Base-by-base conservation (phyloP, 2,797 vertebrate species). In the Tapirus indicus region DNA sequence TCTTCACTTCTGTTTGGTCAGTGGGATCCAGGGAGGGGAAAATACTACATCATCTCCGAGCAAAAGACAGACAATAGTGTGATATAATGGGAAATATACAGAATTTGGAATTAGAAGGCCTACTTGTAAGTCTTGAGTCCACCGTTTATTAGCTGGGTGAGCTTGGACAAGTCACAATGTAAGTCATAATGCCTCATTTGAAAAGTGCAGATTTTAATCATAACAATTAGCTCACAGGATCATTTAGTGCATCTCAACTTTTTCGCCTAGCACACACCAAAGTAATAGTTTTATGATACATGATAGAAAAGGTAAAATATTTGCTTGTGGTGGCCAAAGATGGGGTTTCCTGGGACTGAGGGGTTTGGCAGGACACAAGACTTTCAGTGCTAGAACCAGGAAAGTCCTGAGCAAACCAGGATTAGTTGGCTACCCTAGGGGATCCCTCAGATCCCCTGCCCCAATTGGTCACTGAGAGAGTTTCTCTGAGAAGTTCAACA, bases 261-360 rank as follows among this genome's bases (percentile, higher is more conserved):
- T 83, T 78, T 35, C 32, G 38, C n/a, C n/a, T 88, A 56, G 8
- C 44, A 83, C 5, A 41, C 8, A 18, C 29, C 66, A 60, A 88
- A 35, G 41, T 18, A 32, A 35, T 9, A 41, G 9, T 80, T 88
- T 87, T 72, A 35, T 54, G 23, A 79, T 35, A 74, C 11, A 11
- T 47, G 80, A 27, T 35, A 14, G 38, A 38, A 83, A 95, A 86
- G n/a, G 11, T 49, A 96, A 68, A 93, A 58, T n/a, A 8, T 74
- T 95, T 58, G 35, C 41, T 79, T 3, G 10, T 62, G 10, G 20
- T 82, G 44, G 38, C 23, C 52, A 95, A 41, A 44, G 23, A 62
- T 64, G 92, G 29, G 27, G 7, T 95, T 85, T 94, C 60, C 54
- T 86, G 14, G 54, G 52, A 16, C 32, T 49, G 29, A 35, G 25